A percentile compares a stretch with the other conserved stretches of the same genome.
These are phyloP conservation scores for Bimastos eiseni DNA, from an alignment of 2,888 invertebrate species.

Conservation along the genomic window DNA sequence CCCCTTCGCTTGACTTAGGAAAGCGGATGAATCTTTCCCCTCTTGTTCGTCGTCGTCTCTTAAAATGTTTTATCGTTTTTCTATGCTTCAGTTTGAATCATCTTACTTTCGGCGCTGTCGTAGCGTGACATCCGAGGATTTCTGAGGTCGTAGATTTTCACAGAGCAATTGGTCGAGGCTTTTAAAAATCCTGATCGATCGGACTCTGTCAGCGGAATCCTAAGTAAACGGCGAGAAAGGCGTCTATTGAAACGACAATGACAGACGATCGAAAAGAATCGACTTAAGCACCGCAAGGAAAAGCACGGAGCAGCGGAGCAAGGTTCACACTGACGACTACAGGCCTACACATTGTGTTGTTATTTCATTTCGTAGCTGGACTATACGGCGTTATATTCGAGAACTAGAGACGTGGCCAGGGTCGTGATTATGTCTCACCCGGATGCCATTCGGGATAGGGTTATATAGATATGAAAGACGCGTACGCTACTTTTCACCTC, in stretches of 20 bases:
- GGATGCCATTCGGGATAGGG: not conserved
- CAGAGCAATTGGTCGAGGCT: not conserved
- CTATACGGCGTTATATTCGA: not conserved
- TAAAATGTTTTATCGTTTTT: conserved; percentile 13
- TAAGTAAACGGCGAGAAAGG: not conserved
- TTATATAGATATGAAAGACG: not conserved
- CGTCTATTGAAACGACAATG: not conserved
- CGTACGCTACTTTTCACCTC: too few species aligned
- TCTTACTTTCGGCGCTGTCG: not conserved
- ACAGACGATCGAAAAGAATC: not conserved
- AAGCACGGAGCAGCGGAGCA: not conserved
- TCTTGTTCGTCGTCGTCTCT: not conserved
- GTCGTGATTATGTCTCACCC: not conserved
- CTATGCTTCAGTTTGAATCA: not conserved
- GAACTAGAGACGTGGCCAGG: not conserved
- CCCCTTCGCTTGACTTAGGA: not conserved
- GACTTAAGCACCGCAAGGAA: not conserved
- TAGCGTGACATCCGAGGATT: not conserved
- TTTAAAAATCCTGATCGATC: not conserved
- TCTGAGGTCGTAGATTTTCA: conserved; percentile 2
- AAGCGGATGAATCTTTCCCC: not conserved
- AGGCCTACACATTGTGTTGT: too few species aligned
- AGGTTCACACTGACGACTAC: not conserved
- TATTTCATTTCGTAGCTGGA: not conserved
- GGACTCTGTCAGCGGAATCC: not conserved